These are phyloP conservation scores for Heteronetta atricapilla DNA, from an alignment of 2,113 vertebrate species.

Conservation along the genomic window DNA sequence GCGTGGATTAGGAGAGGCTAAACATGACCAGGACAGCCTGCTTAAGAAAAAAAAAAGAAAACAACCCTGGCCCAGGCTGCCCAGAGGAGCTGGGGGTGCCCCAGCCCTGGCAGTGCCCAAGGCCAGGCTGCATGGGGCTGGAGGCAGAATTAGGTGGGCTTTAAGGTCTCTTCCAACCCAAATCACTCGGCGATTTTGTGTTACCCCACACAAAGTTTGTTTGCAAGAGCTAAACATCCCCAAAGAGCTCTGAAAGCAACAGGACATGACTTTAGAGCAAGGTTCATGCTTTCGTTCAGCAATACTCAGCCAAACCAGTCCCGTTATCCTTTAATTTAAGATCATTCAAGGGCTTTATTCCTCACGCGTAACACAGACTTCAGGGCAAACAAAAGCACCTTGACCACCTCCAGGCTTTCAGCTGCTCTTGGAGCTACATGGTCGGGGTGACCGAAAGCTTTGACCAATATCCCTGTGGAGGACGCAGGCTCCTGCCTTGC, in stretches of 20 bases:
- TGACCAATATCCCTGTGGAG: not conserved
- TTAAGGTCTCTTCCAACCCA: too few relatives aligned
- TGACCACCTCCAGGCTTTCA: not conserved
- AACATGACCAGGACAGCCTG: not conserved
- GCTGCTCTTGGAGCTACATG: rapidly evolving
- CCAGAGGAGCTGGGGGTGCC: too few relatives aligned
- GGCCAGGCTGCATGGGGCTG: too few relatives aligned
- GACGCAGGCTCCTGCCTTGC: not conserved
- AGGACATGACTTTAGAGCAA: not conserved
- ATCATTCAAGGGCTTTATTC: not conserved
- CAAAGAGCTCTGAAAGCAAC: not conserved
- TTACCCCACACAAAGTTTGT: not conserved
- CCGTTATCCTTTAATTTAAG: not conserved
- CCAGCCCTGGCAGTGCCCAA: too few relatives aligned
- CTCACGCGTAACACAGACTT: not conserved
- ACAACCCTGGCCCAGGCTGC: too few relatives aligned
- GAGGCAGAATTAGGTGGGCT: too few relatives aligned
- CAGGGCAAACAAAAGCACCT: not conserved
- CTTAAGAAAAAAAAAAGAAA: not conserved
- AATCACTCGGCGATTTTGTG: too few relatives aligned
- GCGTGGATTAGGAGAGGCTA: not conserved
- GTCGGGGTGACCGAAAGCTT: not conserved
- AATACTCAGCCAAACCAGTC: not conserved
- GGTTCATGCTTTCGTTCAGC: not conserved
- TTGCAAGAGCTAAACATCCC: not conserved